Percentiles rank a stretch among this genome's conserved stretches.
These are phyloP conservation scores for Melipona bicolor DNA, from an alignment of 2,888 invertebrate genomes.

Conservation along the genomic window DNA sequence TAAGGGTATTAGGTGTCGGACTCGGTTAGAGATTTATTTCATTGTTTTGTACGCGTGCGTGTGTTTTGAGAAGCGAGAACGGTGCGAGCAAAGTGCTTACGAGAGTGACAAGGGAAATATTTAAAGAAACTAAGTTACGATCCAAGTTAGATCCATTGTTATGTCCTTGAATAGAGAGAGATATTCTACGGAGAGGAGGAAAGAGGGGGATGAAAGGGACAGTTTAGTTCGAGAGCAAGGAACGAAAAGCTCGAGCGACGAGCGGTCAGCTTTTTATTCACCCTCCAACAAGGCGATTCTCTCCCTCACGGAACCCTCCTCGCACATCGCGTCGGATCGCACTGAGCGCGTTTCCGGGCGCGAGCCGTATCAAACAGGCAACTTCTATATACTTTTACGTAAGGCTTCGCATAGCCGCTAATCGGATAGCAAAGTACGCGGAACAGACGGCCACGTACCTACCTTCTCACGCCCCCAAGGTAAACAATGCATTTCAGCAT, in stretches of 20 bases:
- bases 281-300: constrained; percentile 81
- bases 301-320: constrained; percentile 76
- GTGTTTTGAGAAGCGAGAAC: no score
- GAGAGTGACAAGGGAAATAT: neutral
- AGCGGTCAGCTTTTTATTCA: constrained; percentile 61
- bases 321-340: constrained; percentile 76
- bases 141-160: no score
- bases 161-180: no score
- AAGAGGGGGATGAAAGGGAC: neutral
- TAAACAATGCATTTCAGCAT: constrained; percentile 41
- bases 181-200: neutral
- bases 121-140: neutral
- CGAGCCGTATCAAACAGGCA: constrained; percentile 72
- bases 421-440: constrained; percentile 74
- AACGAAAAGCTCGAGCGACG: no score
- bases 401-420: constrained; percentile 79
- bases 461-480: constrained; percentile 58
- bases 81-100: neutral
- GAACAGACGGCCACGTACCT: constrained; percentile 49
- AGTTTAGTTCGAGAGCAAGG: neutral
- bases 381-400: constrained; percentile 76
- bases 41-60: no score
- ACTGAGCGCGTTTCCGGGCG: constrained; percentile 71
- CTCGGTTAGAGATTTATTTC: no score
- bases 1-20: no score